phyloP scores from a whole-genome alignment of 2,888 invertebrate species.

The Thumatha senex region DNA sequence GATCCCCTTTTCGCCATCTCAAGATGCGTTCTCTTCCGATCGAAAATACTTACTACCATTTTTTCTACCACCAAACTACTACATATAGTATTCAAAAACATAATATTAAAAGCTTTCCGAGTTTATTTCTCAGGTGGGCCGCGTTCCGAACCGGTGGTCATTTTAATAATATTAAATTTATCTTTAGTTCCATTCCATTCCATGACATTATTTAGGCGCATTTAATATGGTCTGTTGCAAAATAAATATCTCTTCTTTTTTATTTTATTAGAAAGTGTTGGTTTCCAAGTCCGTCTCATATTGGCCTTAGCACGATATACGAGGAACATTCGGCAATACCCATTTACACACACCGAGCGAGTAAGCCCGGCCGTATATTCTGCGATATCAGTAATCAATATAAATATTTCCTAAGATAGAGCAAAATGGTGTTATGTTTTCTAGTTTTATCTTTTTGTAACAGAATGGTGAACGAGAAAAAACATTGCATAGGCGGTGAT shows the following conservation, averaged over 20 bases:
- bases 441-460: background rate
- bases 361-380: background rate
- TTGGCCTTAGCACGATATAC: background rate
- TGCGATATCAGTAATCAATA: constrained; percentile 1
- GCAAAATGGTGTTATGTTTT: background rate
- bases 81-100: background rate
- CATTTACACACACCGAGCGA: constrained; percentile 1
- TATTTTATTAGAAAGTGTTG: background rate
- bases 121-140: too few relatives aligned
- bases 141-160: too few relatives aligned
- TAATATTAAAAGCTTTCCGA: too few relatives aligned
- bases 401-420: background rate
- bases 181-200: too few relatives aligned
- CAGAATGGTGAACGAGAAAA: too few relatives aligned
- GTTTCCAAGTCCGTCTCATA: background rate
- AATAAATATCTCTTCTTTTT: too few relatives aligned
- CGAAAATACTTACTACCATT: background rate
- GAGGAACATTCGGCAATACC: constrained; percentile 1
- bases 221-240: too few relatives aligned
- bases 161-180: too few relatives aligned
- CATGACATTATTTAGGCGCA: too few relatives aligned
- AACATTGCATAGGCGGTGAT: too few relatives aligned
- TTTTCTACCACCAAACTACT: background rate
- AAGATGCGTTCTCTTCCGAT: too few relatives aligned
- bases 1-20: too few relatives aligned